Conservation (phyloP, 1,140 invertebrate species). For the Leptestheria dahalacensis region DNA sequence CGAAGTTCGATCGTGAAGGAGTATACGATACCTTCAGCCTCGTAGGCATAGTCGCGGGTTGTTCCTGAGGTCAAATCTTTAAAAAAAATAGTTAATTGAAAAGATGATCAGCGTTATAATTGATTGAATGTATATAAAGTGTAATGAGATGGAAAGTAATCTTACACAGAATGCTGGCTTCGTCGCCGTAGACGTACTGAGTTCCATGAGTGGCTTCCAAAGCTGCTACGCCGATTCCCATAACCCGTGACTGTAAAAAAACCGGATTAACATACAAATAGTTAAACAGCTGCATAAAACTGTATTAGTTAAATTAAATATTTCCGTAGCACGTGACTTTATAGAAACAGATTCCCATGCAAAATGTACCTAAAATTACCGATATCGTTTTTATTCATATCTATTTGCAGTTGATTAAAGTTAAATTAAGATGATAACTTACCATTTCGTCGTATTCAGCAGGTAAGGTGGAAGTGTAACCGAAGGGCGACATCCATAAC, state of each 20-base stretch:
- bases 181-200: constrained; percentile 1
- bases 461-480: constrained; percentile 45
- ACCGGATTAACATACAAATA: background rate
- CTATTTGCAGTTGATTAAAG: background rate
- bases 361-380: too few species aligned
- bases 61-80: constrained; percentile 23
- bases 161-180: constrained; percentile 10
- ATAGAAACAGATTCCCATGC: too few species aligned
- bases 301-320: background rate
- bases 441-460: constrained; percentile 25
- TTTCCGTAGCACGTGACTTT: too few species aligned
- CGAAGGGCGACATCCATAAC: constrained; percentile 23
- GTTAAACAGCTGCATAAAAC: background rate
- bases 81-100: background rate
- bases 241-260: constrained; percentile 7
- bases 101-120: too few species aligned
- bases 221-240: constrained; percentile 1
- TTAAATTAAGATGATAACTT: constrained; percentile 12
- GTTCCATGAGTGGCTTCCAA: constrained; percentile 10
- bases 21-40: constrained; percentile 26
- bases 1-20: constrained; percentile 30
- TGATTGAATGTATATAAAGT: too few species aligned
- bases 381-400: background rate
- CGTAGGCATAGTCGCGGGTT: constrained; percentile 33
- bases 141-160: background rate